Base-by-base conservation (phyloP, 2,797 vertebrate genomes). In the Sebastes miniatus region DNA sequence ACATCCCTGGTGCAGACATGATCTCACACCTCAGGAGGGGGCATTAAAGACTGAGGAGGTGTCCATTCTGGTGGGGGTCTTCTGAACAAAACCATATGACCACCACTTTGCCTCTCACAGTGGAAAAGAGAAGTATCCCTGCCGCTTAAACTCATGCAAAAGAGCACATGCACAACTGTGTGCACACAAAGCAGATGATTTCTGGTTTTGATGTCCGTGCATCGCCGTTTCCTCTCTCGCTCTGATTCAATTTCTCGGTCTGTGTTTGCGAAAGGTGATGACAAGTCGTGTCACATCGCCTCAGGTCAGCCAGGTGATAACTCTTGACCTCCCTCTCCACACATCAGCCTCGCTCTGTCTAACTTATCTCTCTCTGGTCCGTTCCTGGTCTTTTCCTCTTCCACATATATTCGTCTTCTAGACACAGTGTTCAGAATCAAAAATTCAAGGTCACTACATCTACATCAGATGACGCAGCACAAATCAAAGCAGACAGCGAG, bases 1-100 rank as follows among this genome's bases (percentile, higher is more conserved):
- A 63, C 84, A 78, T 89, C 88, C 80, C 81, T 69, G 69, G 73
- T 83, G 84, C 75, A 91, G 92, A 93, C 90, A 89, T 93, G 91
- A 89, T 83, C 90, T 93, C 90, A 91, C 92, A 92, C 88, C 88
- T 93, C 88, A 81, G 78, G 80, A 80, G 83, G 84, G 84, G 88
- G 79, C 75, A 77, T 80, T 77, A 58, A 76, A 92, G 88, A 89
- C 83, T 76, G 73, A 87, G 74, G 88, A 91, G 80, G 85, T 92
- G 87, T 93, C 89, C 91, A 83, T 89, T 88, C 77, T 80, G 86
- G 77, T 83, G 78, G 89, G 86, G 88, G 79, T 83, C 79, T 81
- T 82, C 86, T 91, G 91, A 95, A 90, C 87, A 83, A 88, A 93
- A 92, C 90, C 92, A 92, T 86, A 94, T 92, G 91, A 88, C 76